phyloP scores from a whole-genome alignment of 2,888 invertebrate species.

The Andricus curvator region DNA sequence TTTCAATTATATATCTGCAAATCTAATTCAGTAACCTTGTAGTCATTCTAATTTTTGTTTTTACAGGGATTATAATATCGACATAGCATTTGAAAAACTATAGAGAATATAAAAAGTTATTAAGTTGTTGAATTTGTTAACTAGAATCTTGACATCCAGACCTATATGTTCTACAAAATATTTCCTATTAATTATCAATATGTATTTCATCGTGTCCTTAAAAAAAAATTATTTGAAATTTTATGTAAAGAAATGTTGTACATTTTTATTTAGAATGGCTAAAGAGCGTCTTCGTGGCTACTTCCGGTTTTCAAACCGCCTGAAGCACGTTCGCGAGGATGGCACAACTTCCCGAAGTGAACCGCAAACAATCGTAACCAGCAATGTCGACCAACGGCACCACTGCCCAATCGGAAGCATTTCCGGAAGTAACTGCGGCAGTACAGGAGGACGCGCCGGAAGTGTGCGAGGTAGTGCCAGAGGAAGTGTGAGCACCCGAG shows the following conservation, averaged over 20 bases:
- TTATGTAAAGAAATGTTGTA: background rate
- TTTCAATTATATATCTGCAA: no score
- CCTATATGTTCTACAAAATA: no score
- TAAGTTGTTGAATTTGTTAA: no score
- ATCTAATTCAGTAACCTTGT: no score
- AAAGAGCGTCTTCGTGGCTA: conserved; percentile 82
- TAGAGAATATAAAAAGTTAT: no score
- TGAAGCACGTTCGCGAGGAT: conserved; percentile 67
- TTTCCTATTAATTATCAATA: no score
- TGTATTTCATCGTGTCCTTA: no score
- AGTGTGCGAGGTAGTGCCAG: background rate
- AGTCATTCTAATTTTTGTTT: no score
- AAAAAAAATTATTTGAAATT: no score
- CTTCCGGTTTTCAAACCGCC: conserved; percentile 79
- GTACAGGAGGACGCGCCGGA: background rate
- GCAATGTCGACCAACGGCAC: conserved; percentile 49
- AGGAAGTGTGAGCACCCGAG: background rate
- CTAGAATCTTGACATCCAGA: no score
- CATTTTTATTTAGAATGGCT: conserved; percentile 77
- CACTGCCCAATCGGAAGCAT: conserved; percentile 55
- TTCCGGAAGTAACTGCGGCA: conserved; percentile 64
- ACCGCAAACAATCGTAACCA: conserved; percentile 29
- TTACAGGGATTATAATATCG: no score
- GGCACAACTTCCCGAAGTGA: conserved; percentile 3
- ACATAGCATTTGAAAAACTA: no score